Evolutionary conservation across 2,888 invertebrate species (phyloP), one percentile per base, ranked within the genome.

Genomic region (Diplazon laetatorius): DNA sequence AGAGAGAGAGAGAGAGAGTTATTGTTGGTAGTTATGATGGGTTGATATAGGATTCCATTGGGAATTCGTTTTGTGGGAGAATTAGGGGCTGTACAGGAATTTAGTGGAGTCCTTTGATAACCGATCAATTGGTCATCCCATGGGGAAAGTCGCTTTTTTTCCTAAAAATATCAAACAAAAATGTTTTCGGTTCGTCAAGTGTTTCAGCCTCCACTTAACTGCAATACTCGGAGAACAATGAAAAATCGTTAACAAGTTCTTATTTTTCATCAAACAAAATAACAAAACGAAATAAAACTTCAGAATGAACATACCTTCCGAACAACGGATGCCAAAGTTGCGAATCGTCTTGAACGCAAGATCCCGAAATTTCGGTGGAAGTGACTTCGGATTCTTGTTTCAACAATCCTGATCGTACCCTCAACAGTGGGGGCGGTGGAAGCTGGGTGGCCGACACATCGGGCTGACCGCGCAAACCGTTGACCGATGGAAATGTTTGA

Each of bases 311-410:
- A 57, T 65, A 75, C 52, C 82, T 95, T 92, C 96, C 95, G 91
- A 96, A 96, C 60, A 96, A 93, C 69, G 96, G 96, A 92, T 96
- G 96, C 96, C 96, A 96, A 63, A 96, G 92, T 82, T 95, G 95
- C 85, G 94, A 89, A 76, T 90, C 90, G 71, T 90, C 89, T 20
- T 87, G 89, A 48, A 72, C 50, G 37, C 55, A 62, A 18, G 65
- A 52, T 12, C 25, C 9, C n/a, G 87, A 86, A 30, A 81, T 88
- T 6, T 89, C 89, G 3, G 89, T 90, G 2, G 90, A 90, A 60
- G 88, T 89, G 4, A 91, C 90, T 86, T 89, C 89, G 48, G 90
- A 83, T 73, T 90, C 90, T 81, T 90, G 89, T 59, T 90, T 90
- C 30, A 89, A 83, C 12, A 90, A 81, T 44, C 89, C 89, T 48